Conservation (phyloP, 2,888 invertebrate species). For the Eustalomyia histrio region DNA sequence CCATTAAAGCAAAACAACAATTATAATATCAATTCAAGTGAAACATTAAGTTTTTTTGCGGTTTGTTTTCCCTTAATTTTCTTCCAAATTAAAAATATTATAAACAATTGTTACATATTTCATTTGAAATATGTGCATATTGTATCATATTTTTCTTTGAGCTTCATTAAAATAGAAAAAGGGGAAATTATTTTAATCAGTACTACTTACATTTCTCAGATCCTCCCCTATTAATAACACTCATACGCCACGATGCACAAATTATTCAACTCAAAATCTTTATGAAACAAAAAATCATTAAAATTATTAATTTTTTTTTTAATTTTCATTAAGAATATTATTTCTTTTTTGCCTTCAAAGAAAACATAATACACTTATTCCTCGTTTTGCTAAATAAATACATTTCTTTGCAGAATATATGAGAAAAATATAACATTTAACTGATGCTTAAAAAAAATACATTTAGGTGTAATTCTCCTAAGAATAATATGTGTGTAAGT, state of each 20-base stretch:
- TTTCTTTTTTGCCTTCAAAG: neutral
- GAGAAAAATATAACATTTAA: too few species aligned
- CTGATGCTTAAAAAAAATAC: too few species aligned
- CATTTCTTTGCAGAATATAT: too few species aligned
- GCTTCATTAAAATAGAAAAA: neutral
- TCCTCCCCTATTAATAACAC: neutral
- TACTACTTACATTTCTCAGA: neutral
- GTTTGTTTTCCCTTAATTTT: neutral
- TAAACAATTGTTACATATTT: neutral
- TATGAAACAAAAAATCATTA: neutral
- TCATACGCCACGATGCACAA: neutral
- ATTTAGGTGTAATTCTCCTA: too few species aligned
- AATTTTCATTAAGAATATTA: neutral
- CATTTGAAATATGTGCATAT: neutral
- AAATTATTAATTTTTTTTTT: neutral
- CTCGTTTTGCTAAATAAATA: too few species aligned
- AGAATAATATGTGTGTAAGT: too few species aligned
- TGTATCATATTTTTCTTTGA: neutral
- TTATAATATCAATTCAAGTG: too few species aligned
- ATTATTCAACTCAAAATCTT: neutral
- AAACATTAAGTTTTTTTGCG: too few species aligned
- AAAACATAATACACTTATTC: too few species aligned
- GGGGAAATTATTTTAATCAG: neutral
- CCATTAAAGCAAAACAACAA: too few species aligned
- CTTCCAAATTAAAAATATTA: neutral